Percentiles rank a stretch among this genome's conserved stretches.
Evolutionary conservation across 2,888 invertebrate species (phyloP).

Genomic region (Dermolepida albohirtum): DNA sequence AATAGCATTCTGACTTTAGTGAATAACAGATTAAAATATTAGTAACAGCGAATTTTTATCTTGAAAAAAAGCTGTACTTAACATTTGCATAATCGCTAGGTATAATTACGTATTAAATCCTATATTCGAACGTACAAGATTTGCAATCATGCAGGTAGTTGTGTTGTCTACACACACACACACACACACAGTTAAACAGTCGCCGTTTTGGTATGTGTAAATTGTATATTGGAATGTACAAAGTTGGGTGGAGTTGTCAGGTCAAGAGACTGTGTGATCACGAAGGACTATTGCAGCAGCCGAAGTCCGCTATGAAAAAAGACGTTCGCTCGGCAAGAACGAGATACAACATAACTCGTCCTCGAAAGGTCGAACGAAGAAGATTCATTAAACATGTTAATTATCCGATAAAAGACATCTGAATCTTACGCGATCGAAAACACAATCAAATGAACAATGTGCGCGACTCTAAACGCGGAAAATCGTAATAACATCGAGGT

Average conservation of each 20-base stretch:
- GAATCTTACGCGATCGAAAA: conserved; percentile 10
- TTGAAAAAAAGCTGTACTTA: too few species aligned
- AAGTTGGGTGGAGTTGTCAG: conserved; percentile 51
- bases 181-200: conserved; percentile 3
- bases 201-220: conserved; percentile 44
- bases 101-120: not conserved
- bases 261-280: conserved; percentile 47
- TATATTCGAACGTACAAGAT: not conserved
- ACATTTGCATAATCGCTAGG: too few species aligned
- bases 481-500: not conserved
- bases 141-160: not conserved
- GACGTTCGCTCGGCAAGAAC: conserved; percentile 41
- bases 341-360: conserved; percentile 49
- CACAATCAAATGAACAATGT: not conserved
- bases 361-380: conserved; percentile 52
- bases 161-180: not conserved
- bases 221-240: conserved; percentile 48
- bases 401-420: conserved; percentile 43
- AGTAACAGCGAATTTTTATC: too few species aligned
- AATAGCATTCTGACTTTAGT: too few species aligned
- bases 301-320: conserved; percentile 48
- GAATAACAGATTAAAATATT: too few species aligned
- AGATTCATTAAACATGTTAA: conserved; percentile 50
- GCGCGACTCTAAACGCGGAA: not conserved
- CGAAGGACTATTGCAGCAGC: conserved; percentile 43